Base-by-base conservation (phyloP, 2,888 invertebrate species). In the Lithodes maja region DNA sequence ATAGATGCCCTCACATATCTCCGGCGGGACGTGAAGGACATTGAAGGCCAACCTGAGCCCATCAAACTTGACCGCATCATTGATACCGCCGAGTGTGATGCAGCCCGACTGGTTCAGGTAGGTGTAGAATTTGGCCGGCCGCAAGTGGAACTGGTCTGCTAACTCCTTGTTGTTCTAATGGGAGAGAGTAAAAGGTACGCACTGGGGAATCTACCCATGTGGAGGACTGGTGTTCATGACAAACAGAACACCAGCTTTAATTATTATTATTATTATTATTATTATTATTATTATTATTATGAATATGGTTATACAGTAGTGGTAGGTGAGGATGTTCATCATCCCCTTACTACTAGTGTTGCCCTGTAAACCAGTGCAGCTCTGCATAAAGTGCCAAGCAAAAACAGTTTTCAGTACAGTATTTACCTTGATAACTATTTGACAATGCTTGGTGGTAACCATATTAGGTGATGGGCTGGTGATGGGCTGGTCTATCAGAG, bases 1-100 rank as follows among this genome's bases (percentile, higher is more conserved):
- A 93, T 98, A 98, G 92, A 98, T 96, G 0, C 98, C 98, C 93
- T 97, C 97, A 93, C 97, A 97, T 96, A 97, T 97, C 92, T 96
- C 96, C 84, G 96, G 95, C 7, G 97, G 97, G 81, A 98, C 97
- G 94, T 98, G 97, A 71, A 98, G 94, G 74, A 98, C 97, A 50
- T 97, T 97, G 93, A 98, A 97, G 0, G 98, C 98, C 90, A 98
- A 95, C 92, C 97, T 95, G 80, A 98, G 94, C n/a, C 96, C 96
- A 93, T 98, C 98, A 93, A 98, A 95, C 93, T 96, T 95, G 92
- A 95, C 95, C 12, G 95, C 95, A 93, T 97, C 97, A 55, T 94
- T 94, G 15, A 95, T 94, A 52, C 96, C 95, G 89, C 96, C 96
- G 91, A 96, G 95, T 92, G 95, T 95, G 75, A 95, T 95, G 93